Conservation (phyloP, 1,140 invertebrate genomes). For the Hormaphis cornu region DNA sequence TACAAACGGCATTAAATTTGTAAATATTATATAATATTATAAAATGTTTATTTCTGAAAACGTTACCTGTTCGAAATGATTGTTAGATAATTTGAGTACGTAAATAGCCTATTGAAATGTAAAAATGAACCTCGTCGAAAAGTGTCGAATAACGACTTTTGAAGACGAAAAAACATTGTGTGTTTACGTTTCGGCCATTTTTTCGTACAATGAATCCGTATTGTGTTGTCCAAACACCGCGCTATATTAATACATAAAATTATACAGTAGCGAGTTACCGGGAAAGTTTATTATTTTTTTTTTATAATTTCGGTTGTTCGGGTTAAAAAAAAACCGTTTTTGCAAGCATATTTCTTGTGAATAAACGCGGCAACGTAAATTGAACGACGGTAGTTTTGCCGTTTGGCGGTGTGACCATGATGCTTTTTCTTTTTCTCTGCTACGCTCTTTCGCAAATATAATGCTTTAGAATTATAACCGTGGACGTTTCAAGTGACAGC, state of each 20-base stretch:
- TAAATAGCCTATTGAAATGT: too few species aligned
- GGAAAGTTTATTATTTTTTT: background rate
- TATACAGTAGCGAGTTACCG: background rate
- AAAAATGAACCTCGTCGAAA: too few species aligned
- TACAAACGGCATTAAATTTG: too few species aligned
- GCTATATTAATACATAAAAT: background rate
- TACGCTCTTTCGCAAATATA: too few species aligned
- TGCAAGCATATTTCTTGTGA: constrained; percentile 2
- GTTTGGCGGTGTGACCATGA: too few species aligned
- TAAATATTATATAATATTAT: too few species aligned
- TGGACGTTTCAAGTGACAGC: background rate
- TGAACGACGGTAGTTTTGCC: background rate
- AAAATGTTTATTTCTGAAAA: background rate
- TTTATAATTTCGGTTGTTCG: too few species aligned
- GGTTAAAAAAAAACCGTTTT: constrained; percentile 19
- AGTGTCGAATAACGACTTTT: constrained; percentile 12
- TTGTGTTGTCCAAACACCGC: background rate
- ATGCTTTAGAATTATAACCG: background rate
- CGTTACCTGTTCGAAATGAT: too few species aligned
- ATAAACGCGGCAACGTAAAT: too few species aligned
- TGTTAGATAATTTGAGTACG: too few species aligned
- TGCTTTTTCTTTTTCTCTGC: background rate
- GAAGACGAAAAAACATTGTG: too few species aligned
- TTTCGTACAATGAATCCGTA: constrained; percentile 9
- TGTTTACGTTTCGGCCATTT: constrained; percentile 4